Evolutionary conservation across 92 coral and sea anemone genomes (phyloP).

Genomic region (Isaurus tuberculatus): DNA sequence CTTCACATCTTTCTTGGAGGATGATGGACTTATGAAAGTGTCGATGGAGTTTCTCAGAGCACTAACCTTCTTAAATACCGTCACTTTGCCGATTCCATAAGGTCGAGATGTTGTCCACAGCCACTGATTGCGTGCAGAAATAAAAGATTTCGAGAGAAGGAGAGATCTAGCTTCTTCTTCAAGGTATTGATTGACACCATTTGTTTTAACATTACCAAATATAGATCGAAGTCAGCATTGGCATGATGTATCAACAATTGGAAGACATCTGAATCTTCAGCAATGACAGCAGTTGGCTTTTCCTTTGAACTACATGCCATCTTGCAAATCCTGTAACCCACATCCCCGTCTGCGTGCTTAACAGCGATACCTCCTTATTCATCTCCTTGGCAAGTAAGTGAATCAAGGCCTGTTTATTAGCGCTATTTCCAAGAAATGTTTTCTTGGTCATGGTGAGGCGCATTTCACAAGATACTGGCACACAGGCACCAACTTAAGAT

Average conservation of each 20-base stretch:
- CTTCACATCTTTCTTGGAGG: constrained; percentile 19
- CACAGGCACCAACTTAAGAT: constrained; percentile 30
- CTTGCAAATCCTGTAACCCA: neutral
- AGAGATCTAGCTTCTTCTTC: constrained; percentile 3
- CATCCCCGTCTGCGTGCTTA: constrained; percentile 1
- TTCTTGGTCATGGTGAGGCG: constrained; percentile 47
- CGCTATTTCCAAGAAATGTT: constrained; percentile 24
- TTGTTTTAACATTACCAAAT: neutral
- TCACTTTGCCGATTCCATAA: constrained; percentile 54
- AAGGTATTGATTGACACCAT: neutral
- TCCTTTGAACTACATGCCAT: neutral
- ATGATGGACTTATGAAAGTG: constrained; percentile 15
- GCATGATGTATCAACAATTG: neutral
- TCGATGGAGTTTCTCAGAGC: neutral
- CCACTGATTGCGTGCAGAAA: constrained; percentile 1
- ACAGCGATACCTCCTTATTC: neutral
- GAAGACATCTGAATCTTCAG: constrained; percentile 29
- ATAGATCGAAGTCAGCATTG: neutral
- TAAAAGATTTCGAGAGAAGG: neutral
- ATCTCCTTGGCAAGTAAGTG: neutral
- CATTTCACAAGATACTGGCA: constrained; percentile 47
- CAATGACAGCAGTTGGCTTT: constrained; percentile 14
- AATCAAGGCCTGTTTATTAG: constrained; percentile 9
- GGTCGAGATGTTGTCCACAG: constrained; percentile 12
- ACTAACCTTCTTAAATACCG: constrained; percentile 14